A percentile compares a stretch with the other conserved stretches of the same genome.
phyloP scores from a whole-genome alignment of 1,140 invertebrate species.

The Alviniconcha marisindica region DNA sequence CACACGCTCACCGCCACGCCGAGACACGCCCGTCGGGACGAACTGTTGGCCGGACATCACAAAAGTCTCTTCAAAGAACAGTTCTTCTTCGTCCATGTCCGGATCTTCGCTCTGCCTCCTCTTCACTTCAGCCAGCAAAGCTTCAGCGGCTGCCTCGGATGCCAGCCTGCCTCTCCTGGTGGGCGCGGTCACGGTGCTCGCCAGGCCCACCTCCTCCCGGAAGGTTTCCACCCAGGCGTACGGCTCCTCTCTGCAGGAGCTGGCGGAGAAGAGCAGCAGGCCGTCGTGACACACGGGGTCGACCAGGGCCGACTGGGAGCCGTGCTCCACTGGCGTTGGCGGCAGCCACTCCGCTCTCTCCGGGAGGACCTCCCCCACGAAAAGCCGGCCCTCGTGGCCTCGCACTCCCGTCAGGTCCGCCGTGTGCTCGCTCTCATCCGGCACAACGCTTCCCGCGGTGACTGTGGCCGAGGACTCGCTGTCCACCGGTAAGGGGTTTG shows the following conservation, averaged over 20 bases:
- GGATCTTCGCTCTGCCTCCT: not conserved
- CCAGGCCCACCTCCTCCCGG: conserved; percentile 26
- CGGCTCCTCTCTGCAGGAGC: conserved; percentile 7
- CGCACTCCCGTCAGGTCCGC: too few species aligned
- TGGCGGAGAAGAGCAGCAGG: conserved; percentile 9
- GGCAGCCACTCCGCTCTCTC: conserved; percentile 12
- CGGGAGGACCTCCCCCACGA: not conserved
- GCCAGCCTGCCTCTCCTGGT: conserved; percentile 40
- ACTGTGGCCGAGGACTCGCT: too few species aligned
- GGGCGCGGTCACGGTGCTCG: conserved; percentile 11
- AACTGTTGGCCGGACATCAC: not conserved
- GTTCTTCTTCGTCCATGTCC: not conserved
- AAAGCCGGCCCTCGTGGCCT: not conserved
- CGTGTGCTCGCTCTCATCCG: too few species aligned
- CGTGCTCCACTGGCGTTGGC: not conserved
- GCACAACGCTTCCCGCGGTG: too few species aligned
- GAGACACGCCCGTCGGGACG: too few species aligned
- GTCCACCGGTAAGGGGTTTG: too few species aligned
- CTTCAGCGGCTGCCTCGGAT: conserved; percentile 35
- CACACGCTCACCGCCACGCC: too few species aligned
- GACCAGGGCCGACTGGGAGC: not conserved
- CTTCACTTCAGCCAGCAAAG: conserved; percentile 25
- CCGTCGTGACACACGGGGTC: conserved; percentile 30
- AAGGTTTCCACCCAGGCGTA: conserved; percentile 31
- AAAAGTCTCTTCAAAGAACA: conserved; percentile 23